Evolutionary conservation across 2,888 invertebrate species (phyloP).

Genomic region (Kuschelorhynchus macadamiae): DNA sequence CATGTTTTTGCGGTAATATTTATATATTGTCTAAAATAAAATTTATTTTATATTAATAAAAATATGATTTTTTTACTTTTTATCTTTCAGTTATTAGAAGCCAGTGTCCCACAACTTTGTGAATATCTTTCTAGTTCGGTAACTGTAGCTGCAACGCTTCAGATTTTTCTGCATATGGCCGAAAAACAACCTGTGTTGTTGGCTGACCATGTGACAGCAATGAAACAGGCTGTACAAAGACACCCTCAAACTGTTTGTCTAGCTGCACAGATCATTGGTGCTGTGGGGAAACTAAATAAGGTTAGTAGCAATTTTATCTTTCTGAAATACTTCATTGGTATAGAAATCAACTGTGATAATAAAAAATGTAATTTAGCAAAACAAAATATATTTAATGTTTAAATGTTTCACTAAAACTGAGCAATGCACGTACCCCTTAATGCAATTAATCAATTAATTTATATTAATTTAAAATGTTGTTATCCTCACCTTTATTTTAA

Average conservation of each 20-base stretch:
- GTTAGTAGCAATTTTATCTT: too few relatives aligned
- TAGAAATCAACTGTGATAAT: too few relatives aligned
- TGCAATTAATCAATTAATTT: too few relatives aligned
- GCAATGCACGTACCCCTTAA: too few relatives aligned
- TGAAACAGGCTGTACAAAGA: constrained; percentile 79
- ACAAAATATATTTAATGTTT: too few relatives aligned
- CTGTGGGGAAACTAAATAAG: constrained; percentile 80
- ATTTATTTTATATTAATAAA: too few relatives aligned
- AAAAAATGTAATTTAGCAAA: too few relatives aligned
- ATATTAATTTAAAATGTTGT: too few relatives aligned
- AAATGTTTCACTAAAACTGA: too few relatives aligned
- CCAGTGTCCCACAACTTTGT: constrained; percentile 85
- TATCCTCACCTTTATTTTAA: too few relatives aligned
- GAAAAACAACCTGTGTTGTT: constrained; percentile 79
- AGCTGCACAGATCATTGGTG: constrained; percentile 80
- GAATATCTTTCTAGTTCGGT: constrained; percentile 79
- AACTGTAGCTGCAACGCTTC: constrained; percentile 76
- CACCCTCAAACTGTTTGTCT: constrained; percentile 77
- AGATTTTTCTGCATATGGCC: constrained; percentile 83
- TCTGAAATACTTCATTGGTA: too few relatives aligned
- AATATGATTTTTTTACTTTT: not conserved
- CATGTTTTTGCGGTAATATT: not conserved
- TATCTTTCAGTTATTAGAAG: constrained; percentile 77
- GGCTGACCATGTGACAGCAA: constrained; percentile 78
- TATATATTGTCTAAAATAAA: constrained; percentile 1